Evolutionary conservation across 2,888 invertebrate species (phyloP).

Genomic region (Biston stratarius): DNA sequence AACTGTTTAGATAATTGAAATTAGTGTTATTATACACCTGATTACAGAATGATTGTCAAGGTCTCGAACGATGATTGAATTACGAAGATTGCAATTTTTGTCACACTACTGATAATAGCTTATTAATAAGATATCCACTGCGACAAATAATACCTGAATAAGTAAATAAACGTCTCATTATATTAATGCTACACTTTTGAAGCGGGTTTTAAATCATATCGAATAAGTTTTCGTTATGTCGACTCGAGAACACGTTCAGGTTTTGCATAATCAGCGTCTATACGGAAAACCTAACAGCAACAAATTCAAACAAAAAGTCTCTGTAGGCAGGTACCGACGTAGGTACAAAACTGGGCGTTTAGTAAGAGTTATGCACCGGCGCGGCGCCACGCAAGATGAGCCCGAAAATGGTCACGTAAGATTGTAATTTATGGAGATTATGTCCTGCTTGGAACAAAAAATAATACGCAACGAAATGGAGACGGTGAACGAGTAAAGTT

Average conservation of each 20-base stretch:
- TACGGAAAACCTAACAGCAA: too few species aligned
- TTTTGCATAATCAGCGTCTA: too few species aligned
- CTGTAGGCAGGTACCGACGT: too few species aligned
- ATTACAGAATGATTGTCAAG: constrained; percentile 1
- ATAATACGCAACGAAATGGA: background rate
- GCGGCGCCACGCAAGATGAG: too few species aligned
- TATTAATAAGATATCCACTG: background rate
- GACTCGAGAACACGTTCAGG: too few species aligned
- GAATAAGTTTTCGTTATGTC: too few species aligned
- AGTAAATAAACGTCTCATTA: background rate
- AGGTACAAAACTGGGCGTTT: too few species aligned
- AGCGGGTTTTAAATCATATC: too few species aligned
- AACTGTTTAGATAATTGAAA: background rate
- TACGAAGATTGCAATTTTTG: constrained; percentile 2
- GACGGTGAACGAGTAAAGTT: background rate
- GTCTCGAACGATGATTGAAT: background rate
- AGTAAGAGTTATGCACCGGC: too few species aligned
- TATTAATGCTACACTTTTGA: background rate
- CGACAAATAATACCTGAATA: background rate
- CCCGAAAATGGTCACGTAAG: background rate
- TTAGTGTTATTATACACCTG: background rate
- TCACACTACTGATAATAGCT: background rate
- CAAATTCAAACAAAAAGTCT: too few species aligned
- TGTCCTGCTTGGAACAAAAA: background rate
- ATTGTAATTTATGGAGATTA: background rate